Base-by-base conservation (phyloP, 2,888 invertebrate genomes). In the Chrysina gloriosa region DNA sequence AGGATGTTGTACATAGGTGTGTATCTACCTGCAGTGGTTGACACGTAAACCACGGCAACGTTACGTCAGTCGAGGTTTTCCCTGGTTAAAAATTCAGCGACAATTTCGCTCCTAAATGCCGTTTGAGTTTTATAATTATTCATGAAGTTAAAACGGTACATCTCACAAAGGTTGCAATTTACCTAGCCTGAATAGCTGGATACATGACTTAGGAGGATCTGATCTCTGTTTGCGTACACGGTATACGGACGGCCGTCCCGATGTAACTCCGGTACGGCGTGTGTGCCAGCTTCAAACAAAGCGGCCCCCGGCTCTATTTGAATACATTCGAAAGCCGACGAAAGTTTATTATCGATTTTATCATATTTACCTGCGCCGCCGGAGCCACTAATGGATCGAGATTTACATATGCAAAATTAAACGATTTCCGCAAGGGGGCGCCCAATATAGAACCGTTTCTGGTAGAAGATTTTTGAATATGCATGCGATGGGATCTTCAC, bases 191-290 rank as follows among this genome's bases (percentile, higher is more conserved):
- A 76, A 75, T 75, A 66, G 61, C 70, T 70, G 67, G 71, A 69
- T 74, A 76, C 76, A 76, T 65, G 76, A 73, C 72, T 73, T 70
- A 71, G 76, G 76, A 74, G 76, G 76, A 70, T 70, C 74, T 70
- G 71, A 70, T 71, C 72, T 71, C 65, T 69, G 67, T 68, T 70
- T 71, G 70, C 72, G 69, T 70, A 74, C 72, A 69, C 70, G 71
- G 34, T 70, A 70, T 65, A 69, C 27, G 27, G 61, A 16, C 27
- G 36, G 7, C 27, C 27, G 14, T 11, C 27, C 9, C 27, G 16
- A 29, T 25, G 63, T 42, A 50, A 7, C 9, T 45, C 9, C 7
- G 39, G 39, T n/a, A 39, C 14, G 14, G 39, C 9, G 31, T n/a
- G 31, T 29, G 11, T 14, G 39, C n/a, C 3, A 2, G 14, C 39